Conservation (phyloP, 2,888 invertebrate species). For the Abrostola triplasia region DNA sequence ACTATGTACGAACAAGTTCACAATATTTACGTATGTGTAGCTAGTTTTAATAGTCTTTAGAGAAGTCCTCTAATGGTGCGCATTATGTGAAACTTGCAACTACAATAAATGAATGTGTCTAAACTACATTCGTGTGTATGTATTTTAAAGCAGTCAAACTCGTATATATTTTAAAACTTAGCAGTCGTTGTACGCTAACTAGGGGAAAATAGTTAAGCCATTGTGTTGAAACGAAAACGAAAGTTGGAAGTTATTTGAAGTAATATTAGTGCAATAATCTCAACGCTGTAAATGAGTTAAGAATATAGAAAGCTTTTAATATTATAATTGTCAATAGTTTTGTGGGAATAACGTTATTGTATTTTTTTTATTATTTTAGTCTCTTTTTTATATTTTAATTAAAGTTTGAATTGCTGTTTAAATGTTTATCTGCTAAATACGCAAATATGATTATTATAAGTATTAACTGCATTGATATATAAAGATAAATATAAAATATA, state of each 20-base stretch:
- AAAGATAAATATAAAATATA: too few relatives aligned
- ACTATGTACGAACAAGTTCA: too few relatives aligned
- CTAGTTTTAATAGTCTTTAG: too few relatives aligned
- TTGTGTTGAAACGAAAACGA: constrained; percentile 26
- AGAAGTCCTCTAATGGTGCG: too few relatives aligned
- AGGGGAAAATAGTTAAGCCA: constrained; percentile 23
- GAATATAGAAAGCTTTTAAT: constrained; percentile 28
- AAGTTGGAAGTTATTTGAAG: constrained; percentile 37
- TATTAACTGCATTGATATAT: too few relatives aligned
- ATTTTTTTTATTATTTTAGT: not conserved
- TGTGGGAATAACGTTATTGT: constrained; percentile 4
- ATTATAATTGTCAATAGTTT: constrained; percentile 1
- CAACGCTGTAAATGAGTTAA: constrained; percentile 1
- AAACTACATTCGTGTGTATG: too few relatives aligned
- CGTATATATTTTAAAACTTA: not conserved
- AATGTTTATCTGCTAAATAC: too few relatives aligned
- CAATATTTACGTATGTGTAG: too few relatives aligned
- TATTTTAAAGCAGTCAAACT: too few relatives aligned
- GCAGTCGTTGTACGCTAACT: constrained; percentile 21
- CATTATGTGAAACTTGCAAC: too few relatives aligned
- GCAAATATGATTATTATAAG: too few relatives aligned
- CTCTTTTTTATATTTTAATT: not conserved
- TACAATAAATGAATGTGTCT: too few relatives aligned
- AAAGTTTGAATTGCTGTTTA: not conserved
- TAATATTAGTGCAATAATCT: constrained; percentile 30